These are phyloP conservation scores for Riparia riparia DNA, from an alignment of 2,113 vertebrate species.

Conservation along the genomic window DNA sequence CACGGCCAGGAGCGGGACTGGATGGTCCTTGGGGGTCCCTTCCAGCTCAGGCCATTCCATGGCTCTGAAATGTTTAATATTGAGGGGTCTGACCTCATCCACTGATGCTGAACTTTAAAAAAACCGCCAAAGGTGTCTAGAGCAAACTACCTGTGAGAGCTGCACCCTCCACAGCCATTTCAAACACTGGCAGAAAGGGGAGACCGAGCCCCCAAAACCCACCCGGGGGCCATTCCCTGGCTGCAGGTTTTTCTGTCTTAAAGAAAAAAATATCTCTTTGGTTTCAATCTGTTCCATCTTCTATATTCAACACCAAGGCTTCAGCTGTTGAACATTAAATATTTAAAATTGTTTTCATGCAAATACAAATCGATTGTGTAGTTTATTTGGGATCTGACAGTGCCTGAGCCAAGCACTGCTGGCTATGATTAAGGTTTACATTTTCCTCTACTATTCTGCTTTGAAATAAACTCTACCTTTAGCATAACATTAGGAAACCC, in stretches of 20 bases:
- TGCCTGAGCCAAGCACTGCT: not conserved
- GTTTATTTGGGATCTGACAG: not conserved
- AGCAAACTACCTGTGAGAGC: not conserved
- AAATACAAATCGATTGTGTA: not conserved
- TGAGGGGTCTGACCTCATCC: not conserved
- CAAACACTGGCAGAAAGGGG: not conserved
- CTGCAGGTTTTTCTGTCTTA: not conserved
- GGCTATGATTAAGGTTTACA: not conserved
- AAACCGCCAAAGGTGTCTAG: rapidly evolving
- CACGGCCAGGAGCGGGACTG: not conserved
- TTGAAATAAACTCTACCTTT: not conserved
- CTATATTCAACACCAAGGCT: not conserved
- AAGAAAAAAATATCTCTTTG: no score
- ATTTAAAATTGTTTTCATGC: not conserved
- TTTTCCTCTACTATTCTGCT: not conserved
- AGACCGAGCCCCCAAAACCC: not conserved
- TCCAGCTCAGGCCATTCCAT: not conserved
- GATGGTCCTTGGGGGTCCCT: not conserved
- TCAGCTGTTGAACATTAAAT: not conserved
- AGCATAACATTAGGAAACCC: constrained; percentile 9
- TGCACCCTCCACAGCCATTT: not conserved
- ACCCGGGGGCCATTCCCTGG: no score
- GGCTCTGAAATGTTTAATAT: not conserved
- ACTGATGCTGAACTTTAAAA: not conserved
- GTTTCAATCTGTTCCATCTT: not conserved